A percentile compares a stretch with the other conserved stretches of the same genome.
Conservation (phyloP, 1,140 invertebrate genomes). For the Papilio polytes region DNA sequence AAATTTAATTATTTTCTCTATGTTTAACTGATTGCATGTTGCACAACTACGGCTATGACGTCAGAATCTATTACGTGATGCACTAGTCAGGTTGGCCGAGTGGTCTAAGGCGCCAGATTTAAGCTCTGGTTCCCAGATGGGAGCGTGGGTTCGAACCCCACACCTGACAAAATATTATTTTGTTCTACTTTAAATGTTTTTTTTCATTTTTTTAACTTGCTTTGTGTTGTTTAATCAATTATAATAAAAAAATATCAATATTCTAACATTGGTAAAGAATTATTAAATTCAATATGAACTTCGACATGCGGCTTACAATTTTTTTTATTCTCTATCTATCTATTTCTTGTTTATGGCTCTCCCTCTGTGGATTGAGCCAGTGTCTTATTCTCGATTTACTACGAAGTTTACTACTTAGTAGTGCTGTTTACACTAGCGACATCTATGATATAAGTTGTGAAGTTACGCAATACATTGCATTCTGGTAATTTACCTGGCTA, state of each 20-base stretch:
- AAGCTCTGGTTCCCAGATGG: conserved; percentile 88
- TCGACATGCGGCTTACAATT: too few species aligned
- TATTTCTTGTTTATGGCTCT: too few species aligned
- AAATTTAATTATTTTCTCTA: not conserved
- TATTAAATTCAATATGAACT: too few species aligned
- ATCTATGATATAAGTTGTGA: not conserved
- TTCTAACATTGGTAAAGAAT: too few species aligned
- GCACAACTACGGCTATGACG: too few species aligned
- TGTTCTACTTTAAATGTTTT: not conserved
- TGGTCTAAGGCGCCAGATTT: conserved; percentile 90
- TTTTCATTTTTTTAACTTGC: too few species aligned
- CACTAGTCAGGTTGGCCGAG: conserved; percentile 83
- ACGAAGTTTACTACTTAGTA: not conserved
- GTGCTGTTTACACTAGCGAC: not conserved
- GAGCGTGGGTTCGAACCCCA: conserved; percentile 87
- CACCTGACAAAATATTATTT: conserved; percentile 84
- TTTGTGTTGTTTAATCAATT: too few species aligned
- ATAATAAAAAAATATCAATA: too few species aligned
- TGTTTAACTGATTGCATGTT: not conserved
- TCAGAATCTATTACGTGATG: too few species aligned
- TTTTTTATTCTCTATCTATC: too few species aligned
- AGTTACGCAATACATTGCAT: not conserved
- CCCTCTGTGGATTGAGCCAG: too few species aligned
- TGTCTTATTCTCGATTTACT: not conserved
- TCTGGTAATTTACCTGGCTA: too few species aligned